phyloP scores from a whole-genome alignment of 2,113 vertebrate genomes.

The Meriones unguiculatus region DNA sequence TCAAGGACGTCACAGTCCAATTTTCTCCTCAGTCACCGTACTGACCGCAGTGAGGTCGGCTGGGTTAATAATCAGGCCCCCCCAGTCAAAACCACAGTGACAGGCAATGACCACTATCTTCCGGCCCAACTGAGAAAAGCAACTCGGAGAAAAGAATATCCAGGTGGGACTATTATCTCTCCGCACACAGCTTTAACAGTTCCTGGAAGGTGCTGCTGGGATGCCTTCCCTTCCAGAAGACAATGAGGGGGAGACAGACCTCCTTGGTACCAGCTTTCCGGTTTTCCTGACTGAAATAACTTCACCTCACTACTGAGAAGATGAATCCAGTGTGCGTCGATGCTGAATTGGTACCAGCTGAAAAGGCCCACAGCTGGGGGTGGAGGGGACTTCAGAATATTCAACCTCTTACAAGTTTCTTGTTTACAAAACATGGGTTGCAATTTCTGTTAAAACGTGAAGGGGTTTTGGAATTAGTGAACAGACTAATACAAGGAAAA shows the following conservation, averaged over 20 bases:
- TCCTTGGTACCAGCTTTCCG: neutral
- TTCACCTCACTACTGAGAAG: neutral
- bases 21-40: conserved; percentile 17
- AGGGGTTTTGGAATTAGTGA: neutral
- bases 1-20: neutral
- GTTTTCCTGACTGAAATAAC: conserved; percentile 12
- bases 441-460: conserved; percentile 7
- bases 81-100: conserved; percentile 55
- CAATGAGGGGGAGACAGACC: neutral
- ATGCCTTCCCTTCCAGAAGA: neutral
- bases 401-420: conserved; percentile 60
- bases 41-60: neutral
- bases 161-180: conserved; percentile 1
- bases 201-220: neutral
- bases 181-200: neutral
- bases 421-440: neutral
- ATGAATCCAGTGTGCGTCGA: neutral
- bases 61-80: neutral
- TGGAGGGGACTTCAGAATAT: neutral
- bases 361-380: neutral
- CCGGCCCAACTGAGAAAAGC: neutral
- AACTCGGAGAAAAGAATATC: neutral
- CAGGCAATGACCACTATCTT: neutral
- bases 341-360: neutral
- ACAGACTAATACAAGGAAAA: neutral